These are phyloP conservation scores for Apus apus DNA, from an alignment of 2,113 vertebrate species.

Conservation along the genomic window DNA sequence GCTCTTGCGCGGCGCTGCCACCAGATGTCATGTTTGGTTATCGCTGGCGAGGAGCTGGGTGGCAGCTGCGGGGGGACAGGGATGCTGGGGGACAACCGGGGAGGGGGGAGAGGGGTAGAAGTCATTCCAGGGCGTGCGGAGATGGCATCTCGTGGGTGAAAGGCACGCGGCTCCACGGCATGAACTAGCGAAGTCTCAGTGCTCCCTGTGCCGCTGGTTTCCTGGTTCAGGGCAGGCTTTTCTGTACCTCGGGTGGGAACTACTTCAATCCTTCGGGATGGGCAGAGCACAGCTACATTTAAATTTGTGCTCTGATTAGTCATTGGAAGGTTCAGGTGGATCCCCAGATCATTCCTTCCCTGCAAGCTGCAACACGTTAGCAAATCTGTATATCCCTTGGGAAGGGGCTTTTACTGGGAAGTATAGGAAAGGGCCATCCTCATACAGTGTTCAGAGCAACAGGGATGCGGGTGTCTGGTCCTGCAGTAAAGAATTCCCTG, in stretches of 20 bases:
- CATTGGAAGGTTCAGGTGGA: background rate
- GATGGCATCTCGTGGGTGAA: background rate
- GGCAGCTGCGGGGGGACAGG: rapidly evolving
- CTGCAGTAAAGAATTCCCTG: background rate
- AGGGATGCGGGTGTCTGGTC: rapidly evolving
- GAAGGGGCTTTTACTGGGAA: background rate
- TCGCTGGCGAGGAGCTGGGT: background rate
- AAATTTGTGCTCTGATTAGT: rapidly evolving
- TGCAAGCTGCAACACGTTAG: too few species aligned
- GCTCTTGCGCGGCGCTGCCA: slow-evolving; percentile 43
- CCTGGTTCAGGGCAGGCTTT: background rate
- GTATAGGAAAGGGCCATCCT: background rate
- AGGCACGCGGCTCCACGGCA: rapidly evolving
- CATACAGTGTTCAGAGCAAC: background rate
- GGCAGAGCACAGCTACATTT: rapidly evolving
- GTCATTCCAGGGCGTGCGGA: rapidly evolving
- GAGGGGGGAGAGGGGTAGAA: background rate
- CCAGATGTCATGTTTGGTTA: slow-evolving; percentile 60
- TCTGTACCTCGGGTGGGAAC: background rate
- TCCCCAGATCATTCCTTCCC: background rate
- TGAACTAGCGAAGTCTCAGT: rapidly evolving
- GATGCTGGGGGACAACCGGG: rapidly evolving
- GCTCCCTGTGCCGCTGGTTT: background rate
- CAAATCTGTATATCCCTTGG: too few species aligned
- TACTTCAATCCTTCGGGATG: background rate